Evolutionary conservation across 2,797 vertebrate genomes (phyloP), one percentile per base, ranked within the genome.

Genomic region (Decapterus maruadsi): DNA sequence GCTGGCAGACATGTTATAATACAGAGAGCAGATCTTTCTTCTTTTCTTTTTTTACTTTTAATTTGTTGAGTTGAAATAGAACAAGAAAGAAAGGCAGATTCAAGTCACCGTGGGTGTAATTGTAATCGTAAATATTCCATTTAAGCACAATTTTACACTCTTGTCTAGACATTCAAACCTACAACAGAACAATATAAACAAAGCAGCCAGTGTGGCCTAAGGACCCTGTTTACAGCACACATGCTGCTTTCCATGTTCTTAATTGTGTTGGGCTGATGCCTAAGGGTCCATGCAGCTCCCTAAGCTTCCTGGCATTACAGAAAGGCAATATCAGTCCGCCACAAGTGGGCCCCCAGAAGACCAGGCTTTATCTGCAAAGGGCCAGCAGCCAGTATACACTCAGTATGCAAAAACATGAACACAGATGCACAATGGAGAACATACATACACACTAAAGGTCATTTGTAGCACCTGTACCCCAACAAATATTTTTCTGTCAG

Each of bases 311-410:
- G 89, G 88, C 86, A 87, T 90, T 83, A 90, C 79, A 77, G 72
- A 65, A 57, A 91, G 83, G 89, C 88, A 85, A 87, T 92, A 92
- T 93, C 92, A 87, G 85, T 81, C 82, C 0, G 9, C 90, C 64
- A 91, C 92, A 91, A 92, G 89, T 91, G 87, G 85, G 69, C 68
- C 83, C 83, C 82, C 87, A 89, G 69, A 92, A 93, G 85, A 89
- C 82, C 46, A 54, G 78, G 80, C 81, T 91, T 94, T 95, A 95
- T 95, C 94, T 95, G 92, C 89, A 95, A 94, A 95, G 90, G 89
- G 92, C 93, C 94, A 95, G 94, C 87, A 91, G 94, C 88, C 90
- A 89, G 86, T 67, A 53, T 46, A 81, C 78, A 91, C 92, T 92
- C 87, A 87, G 71, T 83, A 94, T 91, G 88, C 89, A 90, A 85